These are phyloP conservation scores for Etheostoma cragini DNA, from an alignment of 2,113 vertebrate species.

Conservation along the genomic window DNA sequence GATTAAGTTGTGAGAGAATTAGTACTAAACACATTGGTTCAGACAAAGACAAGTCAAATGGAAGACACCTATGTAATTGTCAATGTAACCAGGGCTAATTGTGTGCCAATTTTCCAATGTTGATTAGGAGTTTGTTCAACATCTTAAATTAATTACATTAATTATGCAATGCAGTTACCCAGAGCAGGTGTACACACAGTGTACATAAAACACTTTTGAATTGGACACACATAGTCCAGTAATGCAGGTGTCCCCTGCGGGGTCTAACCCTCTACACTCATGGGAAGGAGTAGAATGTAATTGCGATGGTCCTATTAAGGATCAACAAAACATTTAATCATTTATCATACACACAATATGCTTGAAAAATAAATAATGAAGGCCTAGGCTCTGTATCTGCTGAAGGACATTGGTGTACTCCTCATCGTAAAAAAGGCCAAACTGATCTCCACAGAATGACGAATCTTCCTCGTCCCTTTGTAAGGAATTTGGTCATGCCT, in stretches of 20 bases:
- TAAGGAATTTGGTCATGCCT: constrained; percentile 50
- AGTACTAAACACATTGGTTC: neutral
- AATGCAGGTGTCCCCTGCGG: neutral
- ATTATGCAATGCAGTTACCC: neutral
- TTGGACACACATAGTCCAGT: neutral
- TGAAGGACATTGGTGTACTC: neutral
- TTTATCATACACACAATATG: constrained; percentile 13
- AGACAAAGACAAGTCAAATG: neutral
- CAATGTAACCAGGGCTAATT: neutral
- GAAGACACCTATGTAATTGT: neutral
- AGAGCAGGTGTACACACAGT: neutral
- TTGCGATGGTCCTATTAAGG: neutral
- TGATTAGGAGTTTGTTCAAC: neutral
- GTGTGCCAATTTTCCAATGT: neutral
- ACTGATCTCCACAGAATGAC: constrained; percentile 11
- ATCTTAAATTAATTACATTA: neutral
- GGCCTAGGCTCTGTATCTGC: constrained; percentile 3
- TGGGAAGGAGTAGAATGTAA: neutral
- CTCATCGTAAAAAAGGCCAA: constrained; percentile 12
- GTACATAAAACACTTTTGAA: neutral
- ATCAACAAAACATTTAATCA: constrained; percentile 13
- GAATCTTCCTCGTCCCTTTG: constrained; percentile 22
- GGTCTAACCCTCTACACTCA: neutral
- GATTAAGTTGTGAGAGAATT: neutral
- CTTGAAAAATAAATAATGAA: constrained; percentile 30